Percentiles rank a stretch among this genome's conserved stretches.
phyloP scores from a whole-genome alignment of 2,888 invertebrate genomes.

The Chaetogeoica ovagalla region DNA sequence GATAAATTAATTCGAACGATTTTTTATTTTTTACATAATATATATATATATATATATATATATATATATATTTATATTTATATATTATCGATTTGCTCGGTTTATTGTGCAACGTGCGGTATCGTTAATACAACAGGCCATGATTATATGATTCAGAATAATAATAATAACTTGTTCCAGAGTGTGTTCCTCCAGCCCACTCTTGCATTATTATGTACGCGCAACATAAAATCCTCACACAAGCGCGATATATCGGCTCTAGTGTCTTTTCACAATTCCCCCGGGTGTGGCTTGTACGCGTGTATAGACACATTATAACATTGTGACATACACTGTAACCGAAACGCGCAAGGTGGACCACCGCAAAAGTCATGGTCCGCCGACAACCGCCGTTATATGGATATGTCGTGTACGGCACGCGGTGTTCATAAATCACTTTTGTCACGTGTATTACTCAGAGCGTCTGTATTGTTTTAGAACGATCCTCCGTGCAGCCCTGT shows the following conservation, averaged over 20 bases:
- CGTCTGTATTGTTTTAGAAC: slow-evolving; percentile 41
- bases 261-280: too few relatives aligned
- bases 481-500: background rate
- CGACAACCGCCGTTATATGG: slow-evolving; percentile 48
- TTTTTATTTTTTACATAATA: too few relatives aligned
- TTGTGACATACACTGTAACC: background rate
- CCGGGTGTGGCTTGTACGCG: background rate
- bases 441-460: slow-evolving; percentile 35
- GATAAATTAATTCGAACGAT: too few relatives aligned
- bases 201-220: background rate
- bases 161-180: background rate
- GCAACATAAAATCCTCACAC: too few relatives aligned
- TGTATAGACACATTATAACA: too few relatives aligned
- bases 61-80: too few relatives aligned
- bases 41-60: too few relatives aligned
- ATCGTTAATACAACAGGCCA: background rate
- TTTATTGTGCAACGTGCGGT: too few relatives aligned
- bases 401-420: slow-evolving; percentile 31
- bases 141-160: background rate
- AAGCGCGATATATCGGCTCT: too few relatives aligned
- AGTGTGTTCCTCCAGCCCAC: background rate
- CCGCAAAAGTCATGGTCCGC: slow-evolving; percentile 31
- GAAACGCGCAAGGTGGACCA: slow-evolving; percentile 32
- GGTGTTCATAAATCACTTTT: slow-evolving; percentile 48
- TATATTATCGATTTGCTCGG: too few relatives aligned